A percentile compares a stretch with the other conserved stretches of the same genome.
Evolutionary conservation across 2,113 vertebrate genomes (phyloP).

Genomic region (Ranitomeya imitator): DNA sequence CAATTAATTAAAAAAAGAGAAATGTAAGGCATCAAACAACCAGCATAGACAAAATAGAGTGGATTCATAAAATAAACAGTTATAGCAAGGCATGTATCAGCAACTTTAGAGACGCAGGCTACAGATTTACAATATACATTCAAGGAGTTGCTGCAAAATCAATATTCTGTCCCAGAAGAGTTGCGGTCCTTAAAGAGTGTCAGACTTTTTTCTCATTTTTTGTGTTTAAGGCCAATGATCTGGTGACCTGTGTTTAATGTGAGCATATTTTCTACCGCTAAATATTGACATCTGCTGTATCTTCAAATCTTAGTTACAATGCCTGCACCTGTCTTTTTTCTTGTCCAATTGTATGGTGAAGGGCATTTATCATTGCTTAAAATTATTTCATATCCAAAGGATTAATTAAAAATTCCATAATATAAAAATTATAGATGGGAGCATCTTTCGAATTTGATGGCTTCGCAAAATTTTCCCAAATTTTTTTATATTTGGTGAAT

Average conservation of each 20-base stretch:
- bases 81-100: slow-evolving; percentile 1
- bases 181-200: background rate
- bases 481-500: too few species aligned
- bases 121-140: slow-evolving; percentile 22
- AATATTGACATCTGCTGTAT: slow-evolving; percentile 1
- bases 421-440: too few species aligned
- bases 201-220: background rate
- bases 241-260: background rate
- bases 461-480: too few species aligned
- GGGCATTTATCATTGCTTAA: background rate
- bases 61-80: background rate
- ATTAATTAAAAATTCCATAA: background rate
- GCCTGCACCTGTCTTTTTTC: background rate
- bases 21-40: background rate
- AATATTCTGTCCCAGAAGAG: slow-evolving; percentile 3
- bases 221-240: slow-evolving; percentile 3
- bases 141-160: background rate
- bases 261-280: background rate
- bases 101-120: background rate
- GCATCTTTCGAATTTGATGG: too few species aligned
- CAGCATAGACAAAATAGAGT: background rate
- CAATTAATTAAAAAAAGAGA: background rate
- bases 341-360: background rate
- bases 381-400: background rate
- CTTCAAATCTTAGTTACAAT: background rate